A percentile compares a stretch with the other conserved stretches of the same genome.
phyloP scores from a whole-genome alignment of 2,113 vertebrate species.

The Petaurus breviceps region DNA sequence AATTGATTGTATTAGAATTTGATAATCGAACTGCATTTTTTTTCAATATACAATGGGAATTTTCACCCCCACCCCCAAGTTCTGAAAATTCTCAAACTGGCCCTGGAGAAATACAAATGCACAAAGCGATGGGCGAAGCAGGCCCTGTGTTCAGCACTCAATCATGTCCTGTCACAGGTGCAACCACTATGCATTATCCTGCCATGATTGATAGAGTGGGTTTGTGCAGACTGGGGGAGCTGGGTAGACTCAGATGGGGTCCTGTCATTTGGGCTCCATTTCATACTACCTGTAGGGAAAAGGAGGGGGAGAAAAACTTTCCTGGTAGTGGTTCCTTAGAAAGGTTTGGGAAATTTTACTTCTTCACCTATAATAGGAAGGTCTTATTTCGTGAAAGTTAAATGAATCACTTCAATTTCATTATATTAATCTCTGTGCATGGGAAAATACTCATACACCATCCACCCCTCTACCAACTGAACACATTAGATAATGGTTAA shows the following conservation, averaged over 20 bases:
- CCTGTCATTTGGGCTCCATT: constrained; percentile 80
- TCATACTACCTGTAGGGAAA: constrained; percentile 85
- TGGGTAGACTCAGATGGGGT: constrained; percentile 85
- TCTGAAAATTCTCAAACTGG: constrained; percentile 83
- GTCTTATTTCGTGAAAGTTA: constrained; percentile 68
- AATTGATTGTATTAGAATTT: background rate
- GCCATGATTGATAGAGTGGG: constrained; percentile 91
- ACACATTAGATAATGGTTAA: background rate
- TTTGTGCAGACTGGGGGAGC: constrained; percentile 83
- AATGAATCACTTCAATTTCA: constrained; percentile 41
- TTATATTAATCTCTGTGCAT: constrained; percentile 37
- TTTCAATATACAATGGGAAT: constrained; percentile 65
- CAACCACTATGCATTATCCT: constrained; percentile 88
- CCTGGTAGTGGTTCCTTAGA: constrained; percentile 65
- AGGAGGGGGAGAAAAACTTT: constrained; percentile 72
- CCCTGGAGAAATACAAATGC: constrained; percentile 89
- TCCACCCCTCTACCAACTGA: background rate
- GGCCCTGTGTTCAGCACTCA: constrained; percentile 87
- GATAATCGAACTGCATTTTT: constrained; percentile 75
- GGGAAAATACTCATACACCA: background rate
- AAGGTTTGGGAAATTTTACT: constrained; percentile 74
- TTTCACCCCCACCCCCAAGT: constrained; percentile 69
- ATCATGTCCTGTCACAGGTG: constrained; percentile 90
- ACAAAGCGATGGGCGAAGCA: constrained; percentile 84
- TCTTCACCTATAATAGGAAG: constrained; percentile 60